Evolutionary conservation across 2,797 vertebrate species (phyloP).

Genomic region (Enteromius unitaeniatus): DNA sequence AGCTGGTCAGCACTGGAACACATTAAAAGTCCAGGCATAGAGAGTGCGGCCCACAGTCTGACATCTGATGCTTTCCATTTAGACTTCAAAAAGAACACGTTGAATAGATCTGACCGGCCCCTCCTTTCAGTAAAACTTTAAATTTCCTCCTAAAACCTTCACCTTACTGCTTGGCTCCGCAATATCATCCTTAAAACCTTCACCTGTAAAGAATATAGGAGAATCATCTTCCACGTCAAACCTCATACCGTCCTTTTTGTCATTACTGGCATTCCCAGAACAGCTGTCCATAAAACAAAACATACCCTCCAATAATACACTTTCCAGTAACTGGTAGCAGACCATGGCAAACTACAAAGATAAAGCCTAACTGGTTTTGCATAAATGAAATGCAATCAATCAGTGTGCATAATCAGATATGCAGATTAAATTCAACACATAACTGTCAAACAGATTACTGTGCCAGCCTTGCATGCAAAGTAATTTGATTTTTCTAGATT

Average conservation of each 20-base stretch:
- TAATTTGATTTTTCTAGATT: too few relatives aligned
- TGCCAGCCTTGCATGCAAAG: background rate
- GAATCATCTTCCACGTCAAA: background rate
- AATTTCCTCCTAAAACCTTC: conserved; percentile 18
- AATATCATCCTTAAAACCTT: conserved; percentile 4
- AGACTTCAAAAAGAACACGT: conserved; percentile 56
- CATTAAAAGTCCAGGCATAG: conserved; percentile 44
- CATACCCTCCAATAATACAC: background rate
- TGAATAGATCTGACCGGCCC: conserved; percentile 50
- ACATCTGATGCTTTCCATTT: conserved; percentile 48
- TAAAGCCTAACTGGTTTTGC: background rate
- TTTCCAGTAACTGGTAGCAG: background rate
- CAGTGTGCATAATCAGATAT: background rate
- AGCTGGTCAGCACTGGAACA: conserved; percentile 50
- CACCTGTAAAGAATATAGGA: conserved; percentile 15
- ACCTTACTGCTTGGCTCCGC: background rate
- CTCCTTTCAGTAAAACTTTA: conserved; percentile 19
- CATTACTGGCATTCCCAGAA: background rate
- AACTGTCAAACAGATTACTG: background rate
- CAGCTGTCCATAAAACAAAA: conserved; percentile 9
- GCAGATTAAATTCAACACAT: background rate
- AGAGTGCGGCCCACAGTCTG: background rate
- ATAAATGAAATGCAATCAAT: background rate
- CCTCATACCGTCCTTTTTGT: background rate
- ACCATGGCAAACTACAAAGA: background rate